Percentiles rank a stretch among this genome's conserved stretches.
These are phyloP conservation scores for Drosophila santomea DNA, from an alignment of 1,140 invertebrate genomes.

Conservation along the genomic window DNA sequence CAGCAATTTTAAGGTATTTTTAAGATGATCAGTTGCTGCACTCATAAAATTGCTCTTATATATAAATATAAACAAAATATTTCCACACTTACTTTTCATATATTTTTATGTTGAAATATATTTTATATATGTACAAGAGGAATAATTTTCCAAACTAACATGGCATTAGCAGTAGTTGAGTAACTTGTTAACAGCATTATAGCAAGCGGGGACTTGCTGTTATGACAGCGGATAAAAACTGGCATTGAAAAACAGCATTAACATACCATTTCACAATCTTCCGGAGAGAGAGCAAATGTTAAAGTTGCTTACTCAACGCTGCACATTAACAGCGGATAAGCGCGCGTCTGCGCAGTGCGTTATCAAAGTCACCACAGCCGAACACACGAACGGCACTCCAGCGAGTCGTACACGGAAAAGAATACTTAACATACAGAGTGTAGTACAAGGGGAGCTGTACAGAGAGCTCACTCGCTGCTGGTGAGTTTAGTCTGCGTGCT, in stretches of 20 bases:
- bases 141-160: background rate
- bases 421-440: no score
- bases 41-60: background rate
- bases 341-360: constrained; percentile 47
- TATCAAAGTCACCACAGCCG: constrained; percentile 5
- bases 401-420: no score
- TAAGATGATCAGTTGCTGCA: no score
- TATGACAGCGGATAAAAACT: constrained; percentile 52
- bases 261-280: constrained; percentile 10
- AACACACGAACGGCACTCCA: no score
- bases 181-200: constrained; percentile 56
- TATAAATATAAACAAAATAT: no score
- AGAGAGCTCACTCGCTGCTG: constrained; percentile 39
- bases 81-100: background rate
- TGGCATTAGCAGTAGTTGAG: background rate
- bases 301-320: no score
- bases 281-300: no score
- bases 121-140: no score
- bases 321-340: constrained; percentile 35
- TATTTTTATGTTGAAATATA: background rate
- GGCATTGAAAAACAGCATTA: background rate
- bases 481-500: constrained; percentile 23
- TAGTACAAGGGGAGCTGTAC: no score
- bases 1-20: background rate
- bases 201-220: constrained; percentile 45